Evolutionary conservation across 2,113 vertebrate species (phyloP), one percentile per base, ranked within the genome.

Genomic region (Speoplatyrhinus poulsoni): DNA sequence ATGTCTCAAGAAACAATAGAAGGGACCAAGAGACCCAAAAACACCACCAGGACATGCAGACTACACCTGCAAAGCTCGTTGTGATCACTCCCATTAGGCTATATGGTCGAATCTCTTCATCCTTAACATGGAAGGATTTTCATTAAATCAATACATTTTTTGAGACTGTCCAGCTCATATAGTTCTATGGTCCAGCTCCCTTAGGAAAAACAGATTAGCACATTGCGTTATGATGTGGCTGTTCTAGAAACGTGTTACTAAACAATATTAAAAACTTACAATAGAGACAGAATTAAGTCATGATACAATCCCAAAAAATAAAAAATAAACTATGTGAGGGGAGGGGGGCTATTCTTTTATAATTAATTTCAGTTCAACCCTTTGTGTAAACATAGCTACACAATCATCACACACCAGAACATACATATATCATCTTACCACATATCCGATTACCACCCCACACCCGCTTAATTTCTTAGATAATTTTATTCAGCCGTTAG

Each of bases 271-370:
- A 78, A 63, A 4, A 55, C 19, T 71, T 17, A 75, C 53, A 67
- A 58, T 26, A 13, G 53, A 60, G 60, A 48, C 50, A 57, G 8
- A 71, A 69, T 41, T 49, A 46, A 74, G 49, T 17, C 60, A 65
- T 62, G 67, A 75, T 72, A 77, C 53, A 79, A 77, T 70, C 67
- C 73, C 73, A 69, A 64, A 69, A 65, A n/a, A 69, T 19, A 19
- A 19, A 19, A 19, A 1, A 26, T 26, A 26, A 26, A 26, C 26
- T 3, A 26, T 26, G 26, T 26, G 2, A 2, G 26, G 26, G 26
- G 26, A 26, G 26, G 70, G 77, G 65, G 68, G 50, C 9, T 72
- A 69, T 64, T 79, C n/a, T 69, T 47, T 67, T 41, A 32, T 26
- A 49, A 46, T 41, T 69, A 46, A 46, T 57, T 48, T 60, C 17